phyloP scores from a whole-genome alignment of 2,888 invertebrate species.

The Willowsia nigromaculata region DNA sequence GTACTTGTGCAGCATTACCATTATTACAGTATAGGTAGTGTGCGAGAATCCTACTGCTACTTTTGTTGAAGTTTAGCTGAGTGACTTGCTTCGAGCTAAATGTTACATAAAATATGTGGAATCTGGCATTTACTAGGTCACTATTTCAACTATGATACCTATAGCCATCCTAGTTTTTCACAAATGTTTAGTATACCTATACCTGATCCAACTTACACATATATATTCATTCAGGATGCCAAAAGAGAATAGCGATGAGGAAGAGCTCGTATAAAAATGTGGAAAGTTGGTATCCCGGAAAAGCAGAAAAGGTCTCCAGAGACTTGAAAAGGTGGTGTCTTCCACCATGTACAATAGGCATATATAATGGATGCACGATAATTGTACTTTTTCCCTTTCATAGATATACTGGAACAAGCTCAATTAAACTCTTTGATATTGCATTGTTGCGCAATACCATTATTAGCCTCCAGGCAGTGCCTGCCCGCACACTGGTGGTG shows the following conservation, averaged over 20 bases:
- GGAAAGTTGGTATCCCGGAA: neutral
- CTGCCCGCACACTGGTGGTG: neutral
- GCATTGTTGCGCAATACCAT: neutral
- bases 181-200: constrained; percentile 17
- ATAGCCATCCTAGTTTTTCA: neutral
- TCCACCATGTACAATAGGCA: too few relatives aligned
- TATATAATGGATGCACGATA: too few relatives aligned
- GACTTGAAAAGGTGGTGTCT: neutral
- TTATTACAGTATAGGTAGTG: too few relatives aligned
- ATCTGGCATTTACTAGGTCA: constrained; percentile 60
- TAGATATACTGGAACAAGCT: neutral
- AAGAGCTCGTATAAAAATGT: neutral
- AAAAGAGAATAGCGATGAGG: too few relatives aligned
- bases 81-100: constrained; percentile 53
- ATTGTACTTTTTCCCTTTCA: too few relatives aligned
- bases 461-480: neutral
- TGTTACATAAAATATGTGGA: constrained; percentile 65
- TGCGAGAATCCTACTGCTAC: neutral
- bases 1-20: neutral
- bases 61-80: constrained; percentile 22
- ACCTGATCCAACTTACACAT: neutral
- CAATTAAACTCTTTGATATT: constrained; percentile 14
- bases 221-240: neutral
- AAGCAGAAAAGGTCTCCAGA: constrained; percentile 54
- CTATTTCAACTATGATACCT: constrained; percentile 29